A percentile compares a stretch with the other conserved stretches of the same genome.
phyloP scores from a whole-genome alignment of 2,888 invertebrate genomes.

The Brachyptera putata region DNA sequence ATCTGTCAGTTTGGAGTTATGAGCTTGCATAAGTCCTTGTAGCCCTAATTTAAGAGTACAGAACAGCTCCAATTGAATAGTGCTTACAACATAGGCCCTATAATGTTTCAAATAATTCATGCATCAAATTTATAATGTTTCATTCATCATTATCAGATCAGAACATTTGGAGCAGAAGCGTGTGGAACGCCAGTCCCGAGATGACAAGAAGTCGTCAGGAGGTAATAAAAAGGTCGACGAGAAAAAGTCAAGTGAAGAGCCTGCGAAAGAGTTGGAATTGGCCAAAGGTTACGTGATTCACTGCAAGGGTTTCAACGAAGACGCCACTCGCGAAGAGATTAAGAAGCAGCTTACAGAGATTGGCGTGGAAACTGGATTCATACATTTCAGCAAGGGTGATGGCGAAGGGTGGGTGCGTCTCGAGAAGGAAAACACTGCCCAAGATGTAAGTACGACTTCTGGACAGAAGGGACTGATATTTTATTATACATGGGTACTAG shows the following conservation, averaged over 20 bases:
- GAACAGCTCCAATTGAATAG: too few species aligned
- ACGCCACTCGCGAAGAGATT: conserved; percentile 65
- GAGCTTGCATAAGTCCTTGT: too few species aligned
- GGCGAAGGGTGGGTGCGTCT: conserved; percentile 69
- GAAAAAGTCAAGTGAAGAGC: neutral
- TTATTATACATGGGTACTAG: neutral
- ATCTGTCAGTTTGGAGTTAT: too few species aligned
- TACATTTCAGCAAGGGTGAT: conserved; percentile 73
- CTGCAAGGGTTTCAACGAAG: conserved; percentile 58
- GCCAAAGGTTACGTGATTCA: conserved; percentile 72
- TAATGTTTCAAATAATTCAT: too few species aligned
- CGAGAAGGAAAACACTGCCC: conserved; percentile 63
- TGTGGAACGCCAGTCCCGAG: conserved; percentile 53
- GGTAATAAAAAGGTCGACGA: neutral
- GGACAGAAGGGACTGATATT: neutral
- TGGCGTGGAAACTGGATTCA: conserved; percentile 61
- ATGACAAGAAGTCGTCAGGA: conserved; percentile 29
- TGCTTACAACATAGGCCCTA: too few species aligned
- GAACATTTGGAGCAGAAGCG: conserved; percentile 64
- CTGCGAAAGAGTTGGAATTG: conserved; percentile 51
- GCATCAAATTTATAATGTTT: neutral
- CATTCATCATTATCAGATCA: conserved; percentile 27
- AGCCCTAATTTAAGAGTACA: too few species aligned
- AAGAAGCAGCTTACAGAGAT: conserved; percentile 62
- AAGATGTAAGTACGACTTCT: conserved; percentile 53